These are phyloP conservation scores for Euglossa dilemma DNA, from an alignment of 1,140 invertebrate genomes.

Conservation along the genomic window DNA sequence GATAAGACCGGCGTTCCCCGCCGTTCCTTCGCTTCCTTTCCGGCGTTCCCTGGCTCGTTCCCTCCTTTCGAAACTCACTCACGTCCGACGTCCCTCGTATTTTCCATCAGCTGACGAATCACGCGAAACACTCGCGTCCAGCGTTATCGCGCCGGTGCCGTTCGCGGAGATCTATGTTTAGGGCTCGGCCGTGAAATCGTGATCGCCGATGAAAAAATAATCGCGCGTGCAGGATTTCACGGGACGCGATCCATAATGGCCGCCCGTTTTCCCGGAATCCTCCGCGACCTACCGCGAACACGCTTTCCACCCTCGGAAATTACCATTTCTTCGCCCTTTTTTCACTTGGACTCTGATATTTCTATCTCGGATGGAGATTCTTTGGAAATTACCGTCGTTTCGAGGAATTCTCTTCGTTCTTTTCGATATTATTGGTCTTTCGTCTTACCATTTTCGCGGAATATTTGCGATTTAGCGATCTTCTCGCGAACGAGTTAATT, in stretches of 20 bases:
- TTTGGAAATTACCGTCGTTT: no score
- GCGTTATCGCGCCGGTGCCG: no score
- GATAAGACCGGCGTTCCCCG: slow-evolving; percentile 1
- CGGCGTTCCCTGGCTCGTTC: not conserved
- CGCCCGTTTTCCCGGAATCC: no score
- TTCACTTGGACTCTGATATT: not conserved
- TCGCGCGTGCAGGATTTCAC: no score
- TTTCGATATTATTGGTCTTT: no score
- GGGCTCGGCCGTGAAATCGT: no score
- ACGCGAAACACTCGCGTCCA: slow-evolving; percentile 7
- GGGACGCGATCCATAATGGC: no score
- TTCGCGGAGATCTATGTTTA: slow-evolving; percentile 5
- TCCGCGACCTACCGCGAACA: not conserved
- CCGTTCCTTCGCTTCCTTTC: not conserved
- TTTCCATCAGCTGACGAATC: slow-evolving; percentile 50
- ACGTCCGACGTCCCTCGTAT: slow-evolving; percentile 46
- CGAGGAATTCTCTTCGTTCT: no score
- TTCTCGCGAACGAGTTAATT: no score
- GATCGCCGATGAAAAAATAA: slow-evolving; percentile 2
- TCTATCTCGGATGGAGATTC: no score
- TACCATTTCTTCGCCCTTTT: not conserved
- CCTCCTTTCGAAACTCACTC: slow-evolving; percentile 44
- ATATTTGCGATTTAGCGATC: not conserved
- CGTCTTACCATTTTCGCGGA: not conserved
- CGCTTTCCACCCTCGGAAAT: not conserved